phyloP scores from a whole-genome alignment of 1,140 invertebrate genomes.

The Caenorhabditis tropicalis region DNA sequence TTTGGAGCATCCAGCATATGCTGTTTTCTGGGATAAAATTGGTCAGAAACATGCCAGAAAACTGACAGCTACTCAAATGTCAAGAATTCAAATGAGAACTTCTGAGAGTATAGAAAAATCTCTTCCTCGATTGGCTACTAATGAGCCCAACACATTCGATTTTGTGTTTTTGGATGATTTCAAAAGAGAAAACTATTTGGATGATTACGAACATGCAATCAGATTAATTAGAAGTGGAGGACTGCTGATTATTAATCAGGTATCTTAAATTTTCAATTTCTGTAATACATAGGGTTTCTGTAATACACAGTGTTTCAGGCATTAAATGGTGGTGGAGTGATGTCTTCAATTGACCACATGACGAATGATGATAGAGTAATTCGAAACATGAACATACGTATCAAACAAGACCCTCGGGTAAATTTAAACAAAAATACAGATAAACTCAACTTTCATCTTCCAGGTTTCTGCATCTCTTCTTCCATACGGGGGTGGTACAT shows the following conservation, averaged over 20 bases:
- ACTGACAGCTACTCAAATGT: slow-evolving; percentile 49
- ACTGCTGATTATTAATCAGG: slow-evolving; percentile 54
- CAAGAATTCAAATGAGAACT: slow-evolving; percentile 59
- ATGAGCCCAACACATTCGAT: slow-evolving; percentile 61
- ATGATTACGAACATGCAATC: slow-evolving; percentile 59
- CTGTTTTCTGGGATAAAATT: slow-evolving; percentile 59
- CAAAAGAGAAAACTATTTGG: slow-evolving; percentile 57
- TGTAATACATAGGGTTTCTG: not conserved
- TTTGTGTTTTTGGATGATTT: slow-evolving; percentile 61
- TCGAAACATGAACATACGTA: slow-evolving; percentile 59
- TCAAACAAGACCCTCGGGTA: slow-evolving; percentile 59
- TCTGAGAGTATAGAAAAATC: slow-evolving; percentile 58
- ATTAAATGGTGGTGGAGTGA: slow-evolving; percentile 53
- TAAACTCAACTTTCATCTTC: not conserved
- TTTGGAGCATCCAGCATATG: slow-evolving; percentile 59
- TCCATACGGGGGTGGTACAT: slow-evolving; percentile 57
- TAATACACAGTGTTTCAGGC: slow-evolving; percentile 41
- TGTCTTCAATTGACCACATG: slow-evolving; percentile 55
- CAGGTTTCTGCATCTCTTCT: slow-evolving; percentile 57
- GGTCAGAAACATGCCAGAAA: slow-evolving; percentile 57
- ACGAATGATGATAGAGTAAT: slow-evolving; percentile 54
- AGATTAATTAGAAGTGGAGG: slow-evolving; percentile 56
- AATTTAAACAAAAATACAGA: not conserved
- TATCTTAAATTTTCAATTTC: not conserved
- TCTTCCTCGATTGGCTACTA: slow-evolving; percentile 51